A percentile compares a stretch with the other conserved stretches of the same genome.
Evolutionary conservation across 2,888 invertebrate genomes (phyloP).

Genomic region (Proisotoma minuta): DNA sequence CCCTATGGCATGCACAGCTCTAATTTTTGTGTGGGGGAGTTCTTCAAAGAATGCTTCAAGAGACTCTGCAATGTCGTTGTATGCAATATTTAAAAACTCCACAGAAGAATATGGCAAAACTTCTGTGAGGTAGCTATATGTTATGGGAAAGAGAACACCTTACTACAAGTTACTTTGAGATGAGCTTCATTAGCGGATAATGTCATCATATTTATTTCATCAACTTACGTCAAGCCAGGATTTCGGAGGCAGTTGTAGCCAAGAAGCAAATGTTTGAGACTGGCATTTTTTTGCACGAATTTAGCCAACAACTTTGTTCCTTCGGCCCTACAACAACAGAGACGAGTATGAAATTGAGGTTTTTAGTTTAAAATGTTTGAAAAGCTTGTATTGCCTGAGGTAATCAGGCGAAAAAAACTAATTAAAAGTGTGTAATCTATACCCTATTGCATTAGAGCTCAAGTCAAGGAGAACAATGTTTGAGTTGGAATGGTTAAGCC

Average conservation of each 20-base stretch:
- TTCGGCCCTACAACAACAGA: conserved; percentile 28
- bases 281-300: conserved; percentile 33
- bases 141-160: too few species aligned
- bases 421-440: conserved; percentile 1
- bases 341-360: not conserved
- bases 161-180: not conserved
- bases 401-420: not conserved
- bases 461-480: conserved; percentile 40
- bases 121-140: conserved; percentile 19
- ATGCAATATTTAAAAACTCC: conserved; percentile 38
- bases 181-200: too few species aligned
- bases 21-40: conserved; percentile 27
- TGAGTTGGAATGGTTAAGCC: conserved; percentile 22
- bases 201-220: not conserved
- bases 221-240: conserved; percentile 40
- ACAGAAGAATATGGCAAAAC: conserved; percentile 28
- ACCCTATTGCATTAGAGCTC: conserved; percentile 34
- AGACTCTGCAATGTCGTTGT: conserved; percentile 33
- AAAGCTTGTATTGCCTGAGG: not conserved
- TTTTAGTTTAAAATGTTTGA: not conserved
- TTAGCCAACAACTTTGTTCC: conserved; percentile 31
- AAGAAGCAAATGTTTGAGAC: conserved; percentile 40
- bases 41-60: conserved; percentile 33
- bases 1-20: conserved; percentile 40
- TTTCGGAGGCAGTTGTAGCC: conserved; percentile 41